phyloP scores from a whole-genome alignment of 2,888 invertebrate species.

The Mesoligia furuncula region DNA sequence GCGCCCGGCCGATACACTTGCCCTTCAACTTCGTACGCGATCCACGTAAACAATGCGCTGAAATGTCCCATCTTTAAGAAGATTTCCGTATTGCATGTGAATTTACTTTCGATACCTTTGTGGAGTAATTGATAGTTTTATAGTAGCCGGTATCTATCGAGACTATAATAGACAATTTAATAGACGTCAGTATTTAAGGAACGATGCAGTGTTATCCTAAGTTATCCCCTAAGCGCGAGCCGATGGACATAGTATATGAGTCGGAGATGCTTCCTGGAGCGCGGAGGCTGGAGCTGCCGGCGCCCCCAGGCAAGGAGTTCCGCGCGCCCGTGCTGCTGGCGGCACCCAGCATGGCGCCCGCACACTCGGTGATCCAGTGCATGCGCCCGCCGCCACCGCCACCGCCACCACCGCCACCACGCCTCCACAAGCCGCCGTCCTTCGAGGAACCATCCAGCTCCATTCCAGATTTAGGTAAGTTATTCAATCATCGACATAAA shows the following conservation, averaged over 20 bases:
- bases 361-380: conserved; percentile 89
- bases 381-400: conserved; percentile 88
- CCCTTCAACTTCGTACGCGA: conserved; percentile 75
- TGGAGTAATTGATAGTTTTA: conserved; percentile 69
- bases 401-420: conserved; percentile 88
- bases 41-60: conserved; percentile 76
- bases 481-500: conserved; percentile 5
- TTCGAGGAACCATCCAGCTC: conserved; percentile 96
- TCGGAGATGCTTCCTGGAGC: conserved; percentile 80
- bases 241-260: conserved; percentile 82
- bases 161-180: conserved; percentile 63
- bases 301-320: conserved; percentile 88
- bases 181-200: conserved; percentile 71
- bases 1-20: conserved; percentile 70
- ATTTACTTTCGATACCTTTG: conserved; percentile 68
- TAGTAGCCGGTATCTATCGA: conserved; percentile 59
- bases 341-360: conserved; percentile 78
- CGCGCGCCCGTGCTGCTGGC: conserved; percentile 85
- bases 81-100: conserved; percentile 76
- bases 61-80: conserved; percentile 76
- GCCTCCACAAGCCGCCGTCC: conserved; percentile 88
- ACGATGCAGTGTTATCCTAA: conserved; percentile 88
- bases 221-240: conserved; percentile 86
- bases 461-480: conserved; percentile 96
- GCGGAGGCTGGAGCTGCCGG: conserved; percentile 86